Evolutionary conservation across 2,888 invertebrate genomes (phyloP).

Genomic region (Drosophila infuscata): DNA sequence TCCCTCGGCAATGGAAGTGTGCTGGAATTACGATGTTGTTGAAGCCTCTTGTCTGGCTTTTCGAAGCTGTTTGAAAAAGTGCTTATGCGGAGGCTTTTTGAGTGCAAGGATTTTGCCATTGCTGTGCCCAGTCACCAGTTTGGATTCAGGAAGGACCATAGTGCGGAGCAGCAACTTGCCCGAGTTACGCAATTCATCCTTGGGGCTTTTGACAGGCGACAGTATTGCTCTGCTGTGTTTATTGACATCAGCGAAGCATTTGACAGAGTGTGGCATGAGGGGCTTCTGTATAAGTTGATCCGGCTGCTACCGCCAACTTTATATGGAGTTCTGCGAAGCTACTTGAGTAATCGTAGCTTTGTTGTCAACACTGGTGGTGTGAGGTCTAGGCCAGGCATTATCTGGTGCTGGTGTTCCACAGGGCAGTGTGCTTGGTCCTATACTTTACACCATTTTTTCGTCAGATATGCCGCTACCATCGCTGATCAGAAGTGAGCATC

Average conservation of each 20-base stretch:
- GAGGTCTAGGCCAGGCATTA: too few species aligned
- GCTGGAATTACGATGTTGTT: neutral
- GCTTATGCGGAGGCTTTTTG: neutral
- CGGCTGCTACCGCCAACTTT: too few species aligned
- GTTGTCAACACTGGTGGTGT: too few species aligned
- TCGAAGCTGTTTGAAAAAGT: neutral
- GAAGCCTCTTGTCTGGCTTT: neutral
- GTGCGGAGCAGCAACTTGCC: neutral
- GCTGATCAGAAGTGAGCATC: neutral
- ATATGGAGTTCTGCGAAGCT: too few species aligned
- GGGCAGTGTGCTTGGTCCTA: too few species aligned
- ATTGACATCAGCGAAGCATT: too few species aligned
- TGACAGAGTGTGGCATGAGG: too few species aligned
- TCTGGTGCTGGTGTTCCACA: too few species aligned
- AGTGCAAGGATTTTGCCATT: neutral
- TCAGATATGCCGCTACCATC: conserved; percentile 20
- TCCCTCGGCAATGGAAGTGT: neutral
- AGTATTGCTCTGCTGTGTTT: too few species aligned
- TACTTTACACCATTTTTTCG: too few species aligned
- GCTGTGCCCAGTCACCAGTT: neutral
- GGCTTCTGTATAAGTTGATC: too few species aligned
- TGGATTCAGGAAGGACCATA: neutral
- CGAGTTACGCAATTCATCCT: neutral
- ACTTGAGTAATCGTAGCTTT: too few species aligned
- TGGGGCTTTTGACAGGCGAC: neutral